phyloP scores from a whole-genome alignment of 2,888 invertebrate species.

The Strigamia maritima region DNA sequence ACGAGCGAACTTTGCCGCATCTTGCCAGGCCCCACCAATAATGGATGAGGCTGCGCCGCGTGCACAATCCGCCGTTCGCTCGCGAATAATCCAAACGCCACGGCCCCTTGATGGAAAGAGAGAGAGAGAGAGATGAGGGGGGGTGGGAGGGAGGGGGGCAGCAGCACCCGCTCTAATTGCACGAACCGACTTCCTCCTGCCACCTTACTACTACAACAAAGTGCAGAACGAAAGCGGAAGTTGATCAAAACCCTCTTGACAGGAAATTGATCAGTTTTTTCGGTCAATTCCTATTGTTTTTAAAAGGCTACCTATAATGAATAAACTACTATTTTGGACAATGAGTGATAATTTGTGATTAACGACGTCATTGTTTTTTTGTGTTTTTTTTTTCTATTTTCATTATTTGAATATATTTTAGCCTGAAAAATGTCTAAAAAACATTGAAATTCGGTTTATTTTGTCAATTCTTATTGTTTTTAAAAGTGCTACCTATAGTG shows the following conservation, averaged over 20 bases:
- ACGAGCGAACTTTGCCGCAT: slow-evolving; percentile 56
- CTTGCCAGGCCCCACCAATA: slow-evolving; percentile 56
- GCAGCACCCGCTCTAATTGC: slow-evolving; percentile 46
- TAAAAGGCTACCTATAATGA: too few species aligned
- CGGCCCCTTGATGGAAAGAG: slow-evolving; percentile 36
- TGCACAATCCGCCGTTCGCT: slow-evolving; percentile 45
- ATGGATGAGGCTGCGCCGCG: slow-evolving; percentile 51
- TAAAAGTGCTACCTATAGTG: too few species aligned
- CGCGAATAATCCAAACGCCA: slow-evolving; percentile 35
- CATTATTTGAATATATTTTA: not conserved
- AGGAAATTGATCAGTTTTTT: slow-evolving; percentile 15
- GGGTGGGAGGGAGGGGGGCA: slow-evolving; percentile 39
- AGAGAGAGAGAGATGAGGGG: slow-evolving; percentile 42
- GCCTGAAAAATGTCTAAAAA: too few species aligned
- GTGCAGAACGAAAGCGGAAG: not conserved
- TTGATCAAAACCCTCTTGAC: not conserved
- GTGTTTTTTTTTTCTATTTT: not conserved
- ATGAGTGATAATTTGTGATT: not conserved
- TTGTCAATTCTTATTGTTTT: too few species aligned
- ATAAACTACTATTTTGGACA: not conserved
- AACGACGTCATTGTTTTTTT: not conserved
- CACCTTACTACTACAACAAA: slow-evolving; percentile 13
- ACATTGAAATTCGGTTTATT: too few species aligned
- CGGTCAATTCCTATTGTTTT: not conserved
- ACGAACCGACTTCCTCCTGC: slow-evolving; percentile 40